These are phyloP conservation scores for Tetrapedia diversipes DNA, from an alignment of 2,888 invertebrate genomes.

Conservation along the genomic window DNA sequence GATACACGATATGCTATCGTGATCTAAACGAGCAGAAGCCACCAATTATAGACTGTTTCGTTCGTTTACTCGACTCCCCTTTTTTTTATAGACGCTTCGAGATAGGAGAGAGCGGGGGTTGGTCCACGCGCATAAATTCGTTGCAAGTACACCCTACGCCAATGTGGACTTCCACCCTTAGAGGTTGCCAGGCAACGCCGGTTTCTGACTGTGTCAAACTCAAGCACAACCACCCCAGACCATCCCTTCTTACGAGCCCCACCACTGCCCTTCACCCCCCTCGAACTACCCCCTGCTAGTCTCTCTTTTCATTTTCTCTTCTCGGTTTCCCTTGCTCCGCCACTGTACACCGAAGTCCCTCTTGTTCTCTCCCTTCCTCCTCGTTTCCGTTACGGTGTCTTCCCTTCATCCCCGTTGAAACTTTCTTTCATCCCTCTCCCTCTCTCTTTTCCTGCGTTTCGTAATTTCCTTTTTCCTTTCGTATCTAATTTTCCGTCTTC, in stretches of 20 bases:
- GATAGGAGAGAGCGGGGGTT: constrained; percentile 38
- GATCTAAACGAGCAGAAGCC: constrained; percentile 10
- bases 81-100: constrained; percentile 23
- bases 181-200: constrained; percentile 80
- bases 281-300: not conserved
- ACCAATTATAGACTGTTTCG: constrained; percentile 53
- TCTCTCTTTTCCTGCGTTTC: not conserved
- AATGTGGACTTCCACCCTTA: constrained; percentile 76
- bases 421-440: not conserved
- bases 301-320: constrained; percentile 20
- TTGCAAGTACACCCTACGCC: constrained; percentile 76
- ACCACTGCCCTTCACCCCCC: not conserved
- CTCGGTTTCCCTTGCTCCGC: not conserved
- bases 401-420: not conserved
- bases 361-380: constrained; percentile 26
- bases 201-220: constrained; percentile 81
- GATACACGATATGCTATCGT: constrained; percentile 21
- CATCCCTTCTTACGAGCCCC: constrained; percentile 61
- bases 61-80: constrained; percentile 52
- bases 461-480: not conserved
- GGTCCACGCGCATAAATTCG: constrained; percentile 74
- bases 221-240: constrained; percentile 66
- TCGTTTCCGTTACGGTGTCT: constrained; percentile 7
- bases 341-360: constrained; percentile 34
- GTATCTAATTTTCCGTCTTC: constrained; percentile 31